These are phyloP conservation scores for Tanytarsus gracilentus DNA, from an alignment of 2,888 invertebrate species.

Conservation along the genomic window DNA sequence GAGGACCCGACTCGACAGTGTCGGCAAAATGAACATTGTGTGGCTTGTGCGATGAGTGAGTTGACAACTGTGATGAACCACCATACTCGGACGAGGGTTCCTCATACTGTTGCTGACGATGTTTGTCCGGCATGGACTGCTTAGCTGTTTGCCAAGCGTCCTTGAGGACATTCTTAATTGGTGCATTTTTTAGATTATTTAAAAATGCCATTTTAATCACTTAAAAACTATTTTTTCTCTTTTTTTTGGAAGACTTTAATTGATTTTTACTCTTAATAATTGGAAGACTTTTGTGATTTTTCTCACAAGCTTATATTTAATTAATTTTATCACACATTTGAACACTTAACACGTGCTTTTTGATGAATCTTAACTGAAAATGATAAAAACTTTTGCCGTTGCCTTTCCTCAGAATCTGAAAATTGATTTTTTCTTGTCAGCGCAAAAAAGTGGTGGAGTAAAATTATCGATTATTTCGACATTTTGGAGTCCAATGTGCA, in stretches of 20 bases:
- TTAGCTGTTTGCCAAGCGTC: constrained; percentile 75
- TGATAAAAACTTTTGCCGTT: neutral
- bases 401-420: neutral
- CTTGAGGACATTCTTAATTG: constrained; percentile 65
- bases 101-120: constrained; percentile 45
- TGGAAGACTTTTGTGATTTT: neutral
- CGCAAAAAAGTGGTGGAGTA: constrained; percentile 2
- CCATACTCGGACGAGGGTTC: constrained; percentile 34
- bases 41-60: constrained; percentile 34
- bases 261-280: constrained; percentile 1
- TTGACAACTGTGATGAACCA: constrained; percentile 31
- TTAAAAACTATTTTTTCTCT: constrained; percentile 3
- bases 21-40: constrained; percentile 50
- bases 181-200: constrained; percentile 50
- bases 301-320: no score
- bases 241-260: constrained; percentile 30
- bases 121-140: constrained; percentile 64
- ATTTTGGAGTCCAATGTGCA: constrained; percentile 21
- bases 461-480: constrained; percentile 30
- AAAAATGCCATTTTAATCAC: constrained; percentile 50
- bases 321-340: neutral
- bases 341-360: constrained; percentile 5
- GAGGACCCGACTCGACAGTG: neutral
- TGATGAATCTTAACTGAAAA: neutral
- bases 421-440: neutral